Percentiles rank a stretch among this genome's conserved stretches.
phyloP scores from a whole-genome alignment of 2,888 invertebrate genomes.

The Hyposoter didymator region DNA sequence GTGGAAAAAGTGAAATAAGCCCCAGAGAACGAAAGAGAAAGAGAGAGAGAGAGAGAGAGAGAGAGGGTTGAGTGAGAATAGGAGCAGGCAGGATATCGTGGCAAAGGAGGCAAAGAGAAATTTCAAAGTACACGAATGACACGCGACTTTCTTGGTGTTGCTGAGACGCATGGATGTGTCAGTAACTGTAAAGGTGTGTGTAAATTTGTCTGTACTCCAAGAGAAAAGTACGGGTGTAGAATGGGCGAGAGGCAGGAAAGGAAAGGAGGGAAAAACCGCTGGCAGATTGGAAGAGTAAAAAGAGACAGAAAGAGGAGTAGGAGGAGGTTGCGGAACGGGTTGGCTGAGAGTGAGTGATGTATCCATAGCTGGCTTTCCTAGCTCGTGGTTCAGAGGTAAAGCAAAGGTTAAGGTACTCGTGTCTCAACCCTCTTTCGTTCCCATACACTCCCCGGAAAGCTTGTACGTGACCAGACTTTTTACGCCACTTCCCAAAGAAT shows the following conservation, averaged over 20 bases:
- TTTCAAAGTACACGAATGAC: constrained; percentile 62
- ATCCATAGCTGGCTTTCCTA: constrained; percentile 52
- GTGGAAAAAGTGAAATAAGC: constrained; percentile 28
- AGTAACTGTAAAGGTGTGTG: constrained; percentile 14
- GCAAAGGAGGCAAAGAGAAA: constrained; percentile 47
- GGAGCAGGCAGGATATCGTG: constrained; percentile 41
- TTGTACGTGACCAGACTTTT: constrained; percentile 81
- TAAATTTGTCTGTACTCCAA: constrained; percentile 1
- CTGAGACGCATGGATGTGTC: constrained; percentile 10
- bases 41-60: constrained; percentile 14
- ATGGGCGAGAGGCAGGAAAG: constrained; percentile 21
- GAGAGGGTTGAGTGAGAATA: constrained; percentile 43
- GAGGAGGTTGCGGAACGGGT: constrained; percentile 39
- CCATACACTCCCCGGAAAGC: constrained; percentile 68
- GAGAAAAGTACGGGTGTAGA: constrained; percentile 4
- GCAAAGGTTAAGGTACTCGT: constrained; percentile 81
- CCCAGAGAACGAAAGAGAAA: background rate
- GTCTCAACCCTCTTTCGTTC: constrained; percentile 72
- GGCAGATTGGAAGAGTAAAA: constrained; percentile 29
- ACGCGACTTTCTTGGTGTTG: constrained; percentile 46
- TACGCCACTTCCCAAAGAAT: constrained; percentile 77
- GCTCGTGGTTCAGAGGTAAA: constrained; percentile 67
- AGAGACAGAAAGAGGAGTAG: constrained; percentile 30
- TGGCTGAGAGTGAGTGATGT: constrained; percentile 65
- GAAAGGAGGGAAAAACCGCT: constrained; percentile 33